Conservation (phyloP, 2,113 vertebrate species). For the Sinosuthora webbiana region DNA sequence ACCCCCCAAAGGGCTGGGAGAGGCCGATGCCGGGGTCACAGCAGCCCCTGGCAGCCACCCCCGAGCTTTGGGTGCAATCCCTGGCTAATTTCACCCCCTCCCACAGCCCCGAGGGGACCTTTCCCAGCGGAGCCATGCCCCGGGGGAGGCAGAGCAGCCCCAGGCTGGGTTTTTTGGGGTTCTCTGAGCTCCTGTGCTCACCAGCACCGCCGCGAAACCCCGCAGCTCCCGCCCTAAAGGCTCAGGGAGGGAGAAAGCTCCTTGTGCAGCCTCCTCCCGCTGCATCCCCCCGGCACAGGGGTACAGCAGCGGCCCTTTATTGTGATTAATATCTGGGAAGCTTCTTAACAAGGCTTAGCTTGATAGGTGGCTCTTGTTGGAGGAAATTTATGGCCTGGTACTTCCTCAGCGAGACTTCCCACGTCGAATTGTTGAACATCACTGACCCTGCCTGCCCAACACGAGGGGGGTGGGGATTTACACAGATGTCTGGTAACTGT, state of each 20-base stretch:
- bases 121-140: accelerated
- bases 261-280: neutral
- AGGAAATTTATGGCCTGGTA: conserved; percentile 78
- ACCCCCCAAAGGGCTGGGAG: accelerated
- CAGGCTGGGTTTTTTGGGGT: accelerated
- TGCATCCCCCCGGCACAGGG: neutral
- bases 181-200: accelerated
- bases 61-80: neutral
- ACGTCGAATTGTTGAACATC: conserved; percentile 76
- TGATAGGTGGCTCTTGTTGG: conserved; percentile 76
- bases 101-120: neutral
- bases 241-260: neutral
- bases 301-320: conserved; percentile 16
- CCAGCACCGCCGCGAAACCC: neutral
- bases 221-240: neutral
- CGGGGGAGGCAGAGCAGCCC: neutral
- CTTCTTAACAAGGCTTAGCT: conserved; percentile 62
- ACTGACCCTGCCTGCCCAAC: conserved; percentile 76
- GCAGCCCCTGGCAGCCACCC: neutral
- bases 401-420: conserved; percentile 81
- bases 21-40: accelerated
- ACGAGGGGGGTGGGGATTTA: conserved; percentile 67
- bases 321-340: conserved; percentile 67
- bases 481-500: conserved; percentile 74
- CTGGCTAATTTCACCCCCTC: accelerated